phyloP scores from a whole-genome alignment of 2,113 vertebrate species.

The Panthera leo region DNA sequence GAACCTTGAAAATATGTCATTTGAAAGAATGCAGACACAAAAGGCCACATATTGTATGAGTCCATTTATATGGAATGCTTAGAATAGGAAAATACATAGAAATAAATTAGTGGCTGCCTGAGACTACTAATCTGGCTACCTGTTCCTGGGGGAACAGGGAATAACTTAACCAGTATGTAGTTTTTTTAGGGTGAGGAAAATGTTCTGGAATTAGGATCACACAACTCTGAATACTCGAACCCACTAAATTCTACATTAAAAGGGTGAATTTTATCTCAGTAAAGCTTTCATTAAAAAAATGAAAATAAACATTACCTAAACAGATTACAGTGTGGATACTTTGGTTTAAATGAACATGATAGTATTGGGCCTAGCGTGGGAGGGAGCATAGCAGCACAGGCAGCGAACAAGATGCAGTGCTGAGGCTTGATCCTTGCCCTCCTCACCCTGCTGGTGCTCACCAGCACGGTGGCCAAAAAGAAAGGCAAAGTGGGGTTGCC shows the following conservation, averaged over 20 bases:
- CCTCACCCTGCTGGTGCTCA: conserved; percentile 84
- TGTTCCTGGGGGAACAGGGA: not conserved
- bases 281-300: not conserved
- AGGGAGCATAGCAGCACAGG: not conserved
- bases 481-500: conserved; percentile 78
- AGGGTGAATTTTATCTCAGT: not conserved
- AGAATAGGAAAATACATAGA: not conserved
- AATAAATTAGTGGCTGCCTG: not conserved
- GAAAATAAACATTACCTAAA: not conserved
- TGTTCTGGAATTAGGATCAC: not conserved
- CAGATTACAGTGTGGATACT: not conserved
- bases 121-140: too few relatives aligned
- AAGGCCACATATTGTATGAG: not conserved
- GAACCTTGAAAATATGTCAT: not conserved
- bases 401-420: conserved; percentile 89
- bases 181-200: not conserved
- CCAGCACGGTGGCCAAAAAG: conserved; percentile 86
- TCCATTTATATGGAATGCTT: not conserved
- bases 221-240: not conserved
- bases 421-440: conserved; percentile 86
- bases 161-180: not conserved
- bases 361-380: not conserved
- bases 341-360: not conserved
- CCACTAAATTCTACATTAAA: not conserved
- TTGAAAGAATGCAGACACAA: not conserved